These are phyloP conservation scores for Ooceraea biroi DNA, from an alignment of 1,140 invertebrate genomes.

Conservation along the genomic window DNA sequence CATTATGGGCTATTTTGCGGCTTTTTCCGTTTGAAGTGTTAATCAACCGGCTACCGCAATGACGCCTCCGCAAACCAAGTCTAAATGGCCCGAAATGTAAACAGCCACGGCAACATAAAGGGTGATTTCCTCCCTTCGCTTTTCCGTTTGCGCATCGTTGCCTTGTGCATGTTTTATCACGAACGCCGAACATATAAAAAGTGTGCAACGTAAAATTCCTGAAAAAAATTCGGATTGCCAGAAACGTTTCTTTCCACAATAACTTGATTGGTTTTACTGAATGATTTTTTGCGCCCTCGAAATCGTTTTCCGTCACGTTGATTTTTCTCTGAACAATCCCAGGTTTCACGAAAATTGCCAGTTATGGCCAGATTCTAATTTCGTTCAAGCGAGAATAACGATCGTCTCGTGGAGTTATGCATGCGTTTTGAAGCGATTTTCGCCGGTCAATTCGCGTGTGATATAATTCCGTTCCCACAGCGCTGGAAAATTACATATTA, in stretches of 20 bases:
- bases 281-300: not conserved
- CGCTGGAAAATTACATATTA: conserved; percentile 59
- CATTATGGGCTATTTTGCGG: conserved; percentile 77
- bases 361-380: conserved; percentile 23
- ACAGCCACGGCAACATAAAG: conserved; percentile 44
- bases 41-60: conserved; percentile 68
- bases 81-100: conserved; percentile 73
- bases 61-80: conserved; percentile 67
- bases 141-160: not conserved
- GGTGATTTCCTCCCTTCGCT: not conserved
- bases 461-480: conserved; percentile 43
- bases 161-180: not conserved
- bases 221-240: not conserved
- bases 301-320: not conserved
- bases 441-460: conserved; percentile 39
- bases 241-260: not conserved
- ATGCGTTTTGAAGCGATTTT: conserved; percentile 44
- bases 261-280: not conserved
- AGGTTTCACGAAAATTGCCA: conserved; percentile 25
- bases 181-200: too few relatives aligned
- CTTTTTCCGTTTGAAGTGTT: conserved; percentile 76
- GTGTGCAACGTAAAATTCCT: not conserved
- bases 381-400: conserved; percentile 19
- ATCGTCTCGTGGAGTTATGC: conserved; percentile 15
- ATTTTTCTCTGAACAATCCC: not conserved